Evolutionary conservation across 2,888 invertebrate genomes (phyloP).

Genomic region (Machimus rusticus): DNA sequence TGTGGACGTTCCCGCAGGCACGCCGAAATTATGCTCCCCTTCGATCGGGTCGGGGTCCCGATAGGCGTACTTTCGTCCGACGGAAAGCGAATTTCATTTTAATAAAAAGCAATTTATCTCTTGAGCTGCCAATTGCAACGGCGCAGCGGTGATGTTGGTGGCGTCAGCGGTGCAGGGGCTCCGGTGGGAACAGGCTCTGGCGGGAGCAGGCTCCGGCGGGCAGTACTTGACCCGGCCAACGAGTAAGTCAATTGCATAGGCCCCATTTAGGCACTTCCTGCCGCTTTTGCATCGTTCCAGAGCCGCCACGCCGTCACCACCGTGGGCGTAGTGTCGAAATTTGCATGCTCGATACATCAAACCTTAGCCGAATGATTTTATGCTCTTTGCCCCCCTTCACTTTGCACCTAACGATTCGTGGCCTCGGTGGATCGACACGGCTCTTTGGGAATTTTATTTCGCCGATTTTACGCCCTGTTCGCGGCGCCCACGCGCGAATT

Average conservation of each 20-base stretch:
- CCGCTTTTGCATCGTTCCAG: neutral
- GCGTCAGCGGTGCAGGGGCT: neutral
- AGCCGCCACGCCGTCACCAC: neutral
- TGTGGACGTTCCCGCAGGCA: neutral
- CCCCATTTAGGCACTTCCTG: conserved; percentile 18
- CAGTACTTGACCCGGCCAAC: conserved; percentile 18
- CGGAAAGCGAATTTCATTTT: conserved; percentile 3
- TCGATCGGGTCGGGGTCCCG: neutral
- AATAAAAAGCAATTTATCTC: conserved; percentile 37
- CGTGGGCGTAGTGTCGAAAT: conserved; percentile 39
- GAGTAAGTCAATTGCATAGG: conserved; percentile 23
- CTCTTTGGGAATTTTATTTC: neutral
- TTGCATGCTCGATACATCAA: conserved; percentile 38
- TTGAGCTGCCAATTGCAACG: conserved; percentile 1
- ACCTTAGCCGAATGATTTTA: neutral
- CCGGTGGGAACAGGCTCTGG: neutral
- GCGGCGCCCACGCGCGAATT: conserved; percentile 13
- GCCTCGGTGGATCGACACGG: neutral
- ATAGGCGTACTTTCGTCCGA: neutral
- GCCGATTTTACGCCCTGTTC: neutral
- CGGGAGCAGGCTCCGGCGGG: neutral
- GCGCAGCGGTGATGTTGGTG: neutral
- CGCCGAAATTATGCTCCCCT: neutral
- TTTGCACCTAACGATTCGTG: neutral
- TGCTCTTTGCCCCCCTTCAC: neutral